phyloP scores from a whole-genome alignment of 35 echinoderm and acorn worm genomes.

The Acanthaster planci region DNA sequence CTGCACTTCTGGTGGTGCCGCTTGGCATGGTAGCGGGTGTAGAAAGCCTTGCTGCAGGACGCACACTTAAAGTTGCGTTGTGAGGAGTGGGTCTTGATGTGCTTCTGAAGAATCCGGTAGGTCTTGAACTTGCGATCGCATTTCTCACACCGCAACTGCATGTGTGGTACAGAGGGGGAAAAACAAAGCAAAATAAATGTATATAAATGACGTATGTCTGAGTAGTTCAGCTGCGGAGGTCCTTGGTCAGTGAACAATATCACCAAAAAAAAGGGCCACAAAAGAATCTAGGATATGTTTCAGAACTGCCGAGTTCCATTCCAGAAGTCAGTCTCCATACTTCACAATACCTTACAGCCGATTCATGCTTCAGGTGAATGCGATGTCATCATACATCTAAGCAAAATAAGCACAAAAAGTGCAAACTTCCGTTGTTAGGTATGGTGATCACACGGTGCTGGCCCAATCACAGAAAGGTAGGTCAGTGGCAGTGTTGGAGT shows the following conservation, averaged over 20 bases:
- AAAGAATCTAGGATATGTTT: neutral
- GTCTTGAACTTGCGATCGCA: slow-evolving; percentile 56
- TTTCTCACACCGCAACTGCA: slow-evolving; percentile 36
- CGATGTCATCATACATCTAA: too few relatives aligned
- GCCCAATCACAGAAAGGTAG: too few relatives aligned
- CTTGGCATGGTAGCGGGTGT: slow-evolving; percentile 59
- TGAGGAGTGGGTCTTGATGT: slow-evolving; percentile 57
- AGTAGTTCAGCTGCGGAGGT: neutral
- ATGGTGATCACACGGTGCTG: too few relatives aligned
- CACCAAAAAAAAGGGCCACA: neutral
- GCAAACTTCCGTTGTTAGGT: too few relatives aligned
- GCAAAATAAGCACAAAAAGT: too few relatives aligned
- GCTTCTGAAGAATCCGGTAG: slow-evolving; percentile 40
- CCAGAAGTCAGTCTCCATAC: too few relatives aligned
- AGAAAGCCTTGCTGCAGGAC: slow-evolving; percentile 52
- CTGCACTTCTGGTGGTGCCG: slow-evolving; percentile 47
- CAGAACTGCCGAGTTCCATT: too few relatives aligned
- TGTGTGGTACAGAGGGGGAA: neutral
- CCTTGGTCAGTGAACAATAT: neutral
- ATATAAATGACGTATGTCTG: neutral
- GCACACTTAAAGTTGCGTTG: slow-evolving; percentile 43
- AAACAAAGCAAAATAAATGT: too few relatives aligned
- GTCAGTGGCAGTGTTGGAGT: too few relatives aligned
- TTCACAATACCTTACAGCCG: too few relatives aligned
- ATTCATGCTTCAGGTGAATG: too few relatives aligned